Evolutionary conservation across 2,888 invertebrate species (phyloP).

Genomic region (Glyphotaelius pellucidus): DNA sequence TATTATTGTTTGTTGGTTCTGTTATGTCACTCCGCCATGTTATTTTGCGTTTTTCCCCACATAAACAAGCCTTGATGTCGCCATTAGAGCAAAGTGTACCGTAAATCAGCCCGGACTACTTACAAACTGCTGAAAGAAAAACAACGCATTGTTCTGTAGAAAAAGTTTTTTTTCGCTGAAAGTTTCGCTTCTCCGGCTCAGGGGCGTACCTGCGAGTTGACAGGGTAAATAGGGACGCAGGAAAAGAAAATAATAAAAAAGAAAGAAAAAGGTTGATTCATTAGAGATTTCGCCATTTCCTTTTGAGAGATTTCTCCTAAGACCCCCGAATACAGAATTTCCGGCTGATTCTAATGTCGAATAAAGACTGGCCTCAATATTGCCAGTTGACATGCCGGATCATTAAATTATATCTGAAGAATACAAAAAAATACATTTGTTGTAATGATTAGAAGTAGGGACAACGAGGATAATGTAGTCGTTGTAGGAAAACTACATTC

Average conservation of each 20-base stretch:
- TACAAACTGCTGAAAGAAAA: conserved; percentile 7
- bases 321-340: not conserved
- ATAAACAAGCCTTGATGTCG: not conserved
- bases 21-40: not conserved
- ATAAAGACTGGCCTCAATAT: not conserved
- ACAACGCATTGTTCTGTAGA: not conserved
- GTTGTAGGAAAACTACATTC: too few species aligned
- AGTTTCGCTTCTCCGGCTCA: not conserved
- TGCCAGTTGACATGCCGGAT: not conserved
- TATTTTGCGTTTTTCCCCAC: not conserved
- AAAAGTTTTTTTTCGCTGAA: conserved; percentile 14
- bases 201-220: conserved; percentile 17
- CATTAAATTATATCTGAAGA: not conserved
- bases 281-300: conserved; percentile 48
- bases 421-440: not conserved
- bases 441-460: not conserved
- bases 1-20: not conserved
- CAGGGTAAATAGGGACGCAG: not conserved
- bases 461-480: not conserved
- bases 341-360: not conserved
- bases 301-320: conserved; percentile 29
- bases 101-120: not conserved
- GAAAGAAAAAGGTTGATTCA: conserved; percentile 50
- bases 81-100: not conserved
- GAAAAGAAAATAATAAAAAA: conserved; percentile 39